Conservation (phyloP, 2,888 invertebrate genomes). For the Pogonocherus hispidulus region DNA sequence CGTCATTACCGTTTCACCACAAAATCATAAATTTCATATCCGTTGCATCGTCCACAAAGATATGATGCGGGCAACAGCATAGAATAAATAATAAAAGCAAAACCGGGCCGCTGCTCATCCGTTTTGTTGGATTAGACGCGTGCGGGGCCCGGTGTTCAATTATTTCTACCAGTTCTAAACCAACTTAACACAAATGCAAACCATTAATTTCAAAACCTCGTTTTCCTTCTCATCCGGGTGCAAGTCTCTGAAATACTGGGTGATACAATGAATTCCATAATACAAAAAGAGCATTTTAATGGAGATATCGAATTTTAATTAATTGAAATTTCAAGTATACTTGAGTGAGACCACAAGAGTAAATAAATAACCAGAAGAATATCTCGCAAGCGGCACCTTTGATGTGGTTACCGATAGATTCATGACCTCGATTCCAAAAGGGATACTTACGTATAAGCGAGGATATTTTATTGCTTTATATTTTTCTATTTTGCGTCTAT, state of each 20-base stretch:
- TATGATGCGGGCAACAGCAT: constrained; percentile 13
- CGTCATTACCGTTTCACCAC: neutral
- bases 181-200: neutral
- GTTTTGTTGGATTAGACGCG: constrained; percentile 4
- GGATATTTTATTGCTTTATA: too few species aligned
- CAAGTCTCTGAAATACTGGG: neutral
- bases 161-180: neutral
- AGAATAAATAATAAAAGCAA: constrained; percentile 1
- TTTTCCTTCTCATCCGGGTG: neutral
- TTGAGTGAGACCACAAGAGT: too few species aligned
- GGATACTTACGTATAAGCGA: too few species aligned
- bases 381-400: too few species aligned
- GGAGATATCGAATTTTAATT: too few species aligned
- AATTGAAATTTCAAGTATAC: too few species aligned
- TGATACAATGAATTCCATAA: neutral
- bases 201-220: neutral
- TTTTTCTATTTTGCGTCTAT: too few species aligned
- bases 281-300: too few species aligned
- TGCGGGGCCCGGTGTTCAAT: constrained; percentile 22
- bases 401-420: too few species aligned
- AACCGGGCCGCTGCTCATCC: neutral
- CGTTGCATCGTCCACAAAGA: neutral
- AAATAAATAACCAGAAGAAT: too few species aligned
- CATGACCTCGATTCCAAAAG: too few species aligned
- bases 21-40: neutral